Evolutionary conservation across 2,797 vertebrate species (phyloP), one percentile per base, ranked within the genome.

Genomic region (Gymnothorax javanicus): DNA sequence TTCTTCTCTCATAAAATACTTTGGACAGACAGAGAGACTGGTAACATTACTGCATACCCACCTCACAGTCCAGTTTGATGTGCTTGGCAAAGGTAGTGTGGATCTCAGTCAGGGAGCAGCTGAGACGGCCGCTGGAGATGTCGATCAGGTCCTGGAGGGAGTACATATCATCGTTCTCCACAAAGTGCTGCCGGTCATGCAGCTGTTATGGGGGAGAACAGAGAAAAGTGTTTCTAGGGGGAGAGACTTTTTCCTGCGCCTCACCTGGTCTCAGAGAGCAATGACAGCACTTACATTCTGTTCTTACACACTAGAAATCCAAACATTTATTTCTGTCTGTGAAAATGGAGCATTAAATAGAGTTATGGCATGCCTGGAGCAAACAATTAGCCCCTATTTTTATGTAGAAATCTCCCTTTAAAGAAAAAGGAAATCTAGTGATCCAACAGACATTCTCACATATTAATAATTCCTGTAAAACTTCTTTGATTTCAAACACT

Each of bases 101-200:
- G 91, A 97, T 97, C 94, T 99, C 98, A 0, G 98, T 98, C 83
- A 99, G 97, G 0, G 98, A 98, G 88, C 97, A 97, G 93, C 98
- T 94, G 12, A 99, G 97, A 88, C 96, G 96, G 13, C 98, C 98
- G 0, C 95, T 96, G 87, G 96, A 97, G 5, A 98, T 96, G 81
- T 99, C 98, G 0, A 99, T 95, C 87, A 99, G 94, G 94, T 99
- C 98, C 95, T 99, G 98, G 73, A 99, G 94, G 0, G 98, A 99
- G 94, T 99, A 99, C 98, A 99, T 99, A 94, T 99, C 98, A 0
- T 99, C 97, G 0, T 99, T 99, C 94, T 99, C 98, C 93, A 99
- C 98, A 90, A 99, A 99, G 93, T 99, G 98, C 95, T 99, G 98
- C 4, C 98, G 96, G 86, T 99, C 98, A 90, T 99, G 98, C 87